Percentiles rank a stretch among this genome's conserved stretches.
These are phyloP conservation scores for Tyrannus savana DNA, from an alignment of 2,113 vertebrate species.

Conservation along the genomic window DNA sequence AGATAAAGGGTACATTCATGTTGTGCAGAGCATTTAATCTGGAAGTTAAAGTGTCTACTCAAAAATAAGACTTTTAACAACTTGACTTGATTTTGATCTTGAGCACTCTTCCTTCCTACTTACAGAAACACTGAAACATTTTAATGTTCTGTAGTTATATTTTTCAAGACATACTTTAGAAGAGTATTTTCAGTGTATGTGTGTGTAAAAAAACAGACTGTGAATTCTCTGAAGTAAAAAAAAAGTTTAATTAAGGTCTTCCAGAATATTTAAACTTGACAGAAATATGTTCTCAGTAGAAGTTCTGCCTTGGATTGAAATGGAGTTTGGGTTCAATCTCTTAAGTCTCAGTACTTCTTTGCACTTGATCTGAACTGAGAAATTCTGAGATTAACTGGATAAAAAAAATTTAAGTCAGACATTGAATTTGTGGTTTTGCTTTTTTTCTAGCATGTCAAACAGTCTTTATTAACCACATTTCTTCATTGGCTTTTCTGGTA, in stretches of 20 bases:
- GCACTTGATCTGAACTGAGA: neutral
- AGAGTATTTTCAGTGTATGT: neutral
- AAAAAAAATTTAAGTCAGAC: neutral
- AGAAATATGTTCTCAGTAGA: neutral
- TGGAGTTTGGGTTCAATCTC: accelerated
- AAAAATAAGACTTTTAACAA: neutral
- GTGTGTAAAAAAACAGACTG: neutral
- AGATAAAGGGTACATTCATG: neutral
- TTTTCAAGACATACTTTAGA: neutral
- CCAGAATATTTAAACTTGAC: neutral
- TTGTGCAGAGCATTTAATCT: neutral
- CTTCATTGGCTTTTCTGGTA: neutral
- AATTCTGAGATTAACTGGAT: neutral
- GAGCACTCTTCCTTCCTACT: neutral
- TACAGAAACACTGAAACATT: neutral
- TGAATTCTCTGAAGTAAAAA: neutral
- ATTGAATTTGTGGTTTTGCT: neutral
- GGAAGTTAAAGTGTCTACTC: neutral
- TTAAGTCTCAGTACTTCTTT: neutral
- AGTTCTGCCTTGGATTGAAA: neutral
- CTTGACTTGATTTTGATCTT: neutral
- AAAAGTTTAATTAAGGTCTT: neutral
- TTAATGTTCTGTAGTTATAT: neutral
- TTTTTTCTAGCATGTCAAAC: neutral
- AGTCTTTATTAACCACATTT: neutral